These are phyloP conservation scores for Scaptomyza hsui DNA, from an alignment of 1,140 invertebrate genomes.

Conservation along the genomic window DNA sequence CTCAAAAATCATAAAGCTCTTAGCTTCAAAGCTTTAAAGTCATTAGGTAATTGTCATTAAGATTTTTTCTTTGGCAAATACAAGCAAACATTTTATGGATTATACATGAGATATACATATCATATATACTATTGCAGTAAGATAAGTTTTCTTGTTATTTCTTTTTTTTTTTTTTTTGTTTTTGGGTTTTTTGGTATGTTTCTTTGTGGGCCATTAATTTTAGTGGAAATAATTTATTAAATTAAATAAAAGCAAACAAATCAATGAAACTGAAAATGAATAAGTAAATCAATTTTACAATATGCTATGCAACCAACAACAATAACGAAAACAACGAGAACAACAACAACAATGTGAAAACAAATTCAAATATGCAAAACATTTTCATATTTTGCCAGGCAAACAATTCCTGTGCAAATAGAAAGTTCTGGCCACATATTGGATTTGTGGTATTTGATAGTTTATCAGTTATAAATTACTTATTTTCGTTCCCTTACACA, in stretches of 20 bases:
- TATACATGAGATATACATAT: too few species aligned
- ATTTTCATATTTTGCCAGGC: constrained; percentile 45
- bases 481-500: constrained; percentile 11
- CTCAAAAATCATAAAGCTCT: too few species aligned
- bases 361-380: constrained; percentile 48
- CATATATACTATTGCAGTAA: constrained; percentile 16
- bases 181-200: constrained; percentile 11
- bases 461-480: constrained; percentile 54
- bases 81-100: too few species aligned
- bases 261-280: constrained; percentile 57
- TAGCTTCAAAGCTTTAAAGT: too few species aligned
- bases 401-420: constrained; percentile 45
- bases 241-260: constrained; percentile 70
- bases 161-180: constrained; percentile 16
- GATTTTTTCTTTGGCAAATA: too few species aligned
- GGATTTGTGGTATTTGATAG: constrained; percentile 53
- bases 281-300: constrained; percentile 77
- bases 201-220: too few species aligned
- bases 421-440: constrained; percentile 40
- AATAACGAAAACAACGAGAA: constrained; percentile 34
- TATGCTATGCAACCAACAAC: constrained; percentile 40
- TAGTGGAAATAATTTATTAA: constrained; percentile 70
- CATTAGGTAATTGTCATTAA: too few species aligned
- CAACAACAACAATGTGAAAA: constrained; percentile 23
- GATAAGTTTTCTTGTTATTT: constrained; percentile 18